Base-by-base conservation (phyloP, 2,113 vertebrate genomes). In the Chinchilla lanigera region DNA sequence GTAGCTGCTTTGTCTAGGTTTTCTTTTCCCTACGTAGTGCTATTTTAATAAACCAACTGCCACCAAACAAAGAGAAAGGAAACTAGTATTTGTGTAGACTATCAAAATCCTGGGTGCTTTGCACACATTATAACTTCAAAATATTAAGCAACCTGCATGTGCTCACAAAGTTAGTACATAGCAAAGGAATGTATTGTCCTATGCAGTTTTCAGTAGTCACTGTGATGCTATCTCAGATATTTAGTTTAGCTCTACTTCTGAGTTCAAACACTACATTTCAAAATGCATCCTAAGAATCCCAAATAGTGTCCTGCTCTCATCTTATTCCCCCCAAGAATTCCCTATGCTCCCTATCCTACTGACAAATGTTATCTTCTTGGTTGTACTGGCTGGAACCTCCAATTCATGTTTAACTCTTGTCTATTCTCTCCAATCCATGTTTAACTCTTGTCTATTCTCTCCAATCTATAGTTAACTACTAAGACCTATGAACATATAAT, bases 1-100 rank as follows among this genome's bases (percentile, higher is more conserved):
- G 9, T 38, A 90, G 52, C 47, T 82, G 58, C n/a, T 94, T 73
- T 82, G 63, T 93, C 78, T 19, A 92, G 26, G n/a, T n/a, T 86
- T 65, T 90, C 6, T 71, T 67, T 84, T 73, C 87, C 89, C 28
- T 93, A 38, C 44, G 78, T 20, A 88, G 38, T 71, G n/a, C 14
- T 61, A 24, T 82, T 78, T 71, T 90, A 86, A 90, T 71, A 90
- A 89, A 82, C 14, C 54, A 86, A 54, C 47, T 80, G 41, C 47
- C 30, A 94, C 35, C 44, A 90, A 89, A 73, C 22, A 95, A 28
- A 90, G 41, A 91, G 17, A 82, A 93, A 89, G 63, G 22, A 96
- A 97, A 94, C 30, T 85, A 89, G 35, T 44, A 92, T 80, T 73
- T 86, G 69, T 90, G n/a, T 20, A 73, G 77, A 77, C 24, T 58